Percentiles rank a stretch among this genome's conserved stretches.
phyloP scores from a whole-genome alignment of 2,888 invertebrate species.

The Monoplex corrugatus region DNA sequence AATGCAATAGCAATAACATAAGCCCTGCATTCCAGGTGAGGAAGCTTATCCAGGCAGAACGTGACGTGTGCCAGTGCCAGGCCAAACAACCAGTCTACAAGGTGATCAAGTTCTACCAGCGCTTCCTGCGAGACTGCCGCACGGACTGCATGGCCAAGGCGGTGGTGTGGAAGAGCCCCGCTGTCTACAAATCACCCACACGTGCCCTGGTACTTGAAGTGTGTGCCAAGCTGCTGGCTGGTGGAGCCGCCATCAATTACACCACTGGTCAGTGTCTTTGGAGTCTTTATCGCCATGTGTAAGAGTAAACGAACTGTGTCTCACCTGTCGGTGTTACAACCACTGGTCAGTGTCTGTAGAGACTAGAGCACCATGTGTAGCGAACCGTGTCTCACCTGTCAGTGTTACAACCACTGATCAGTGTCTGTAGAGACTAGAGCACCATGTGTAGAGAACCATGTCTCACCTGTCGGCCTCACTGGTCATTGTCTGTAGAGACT shows the following conservation, averaged over 20 bases:
- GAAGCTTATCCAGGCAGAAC: constrained; percentile 9
- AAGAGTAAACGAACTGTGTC: too few relatives aligned
- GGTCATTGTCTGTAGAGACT: too few relatives aligned
- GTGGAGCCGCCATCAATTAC: constrained; percentile 51
- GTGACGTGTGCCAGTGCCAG: background rate
- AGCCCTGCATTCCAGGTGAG: background rate
- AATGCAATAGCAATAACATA: too few relatives aligned
- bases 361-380: too few relatives aligned
- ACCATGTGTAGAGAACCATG: too few relatives aligned
- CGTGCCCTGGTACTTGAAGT: constrained; percentile 53
- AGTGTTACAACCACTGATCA: too few relatives aligned
- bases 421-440: too few relatives aligned
- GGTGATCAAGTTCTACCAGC: constrained; percentile 53
- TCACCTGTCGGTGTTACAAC: too few relatives aligned
- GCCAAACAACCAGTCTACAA: constrained; percentile 53
- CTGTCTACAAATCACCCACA: constrained; percentile 40
- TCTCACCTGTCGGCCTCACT: too few relatives aligned
- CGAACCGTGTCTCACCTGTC: too few relatives aligned
- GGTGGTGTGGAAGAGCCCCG: constrained; percentile 54
- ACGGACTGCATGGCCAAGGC: constrained; percentile 48
- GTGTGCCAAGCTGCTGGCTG: constrained; percentile 54
- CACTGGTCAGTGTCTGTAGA: too few relatives aligned
- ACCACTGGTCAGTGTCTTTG: constrained; percentile 18
- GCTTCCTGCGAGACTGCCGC: constrained; percentile 50
- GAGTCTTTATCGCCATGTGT: too few relatives aligned